These are phyloP conservation scores for Pardosa pseudoannulata DNA, from an alignment of 2,888 invertebrate species.

Conservation along the genomic window DNA sequence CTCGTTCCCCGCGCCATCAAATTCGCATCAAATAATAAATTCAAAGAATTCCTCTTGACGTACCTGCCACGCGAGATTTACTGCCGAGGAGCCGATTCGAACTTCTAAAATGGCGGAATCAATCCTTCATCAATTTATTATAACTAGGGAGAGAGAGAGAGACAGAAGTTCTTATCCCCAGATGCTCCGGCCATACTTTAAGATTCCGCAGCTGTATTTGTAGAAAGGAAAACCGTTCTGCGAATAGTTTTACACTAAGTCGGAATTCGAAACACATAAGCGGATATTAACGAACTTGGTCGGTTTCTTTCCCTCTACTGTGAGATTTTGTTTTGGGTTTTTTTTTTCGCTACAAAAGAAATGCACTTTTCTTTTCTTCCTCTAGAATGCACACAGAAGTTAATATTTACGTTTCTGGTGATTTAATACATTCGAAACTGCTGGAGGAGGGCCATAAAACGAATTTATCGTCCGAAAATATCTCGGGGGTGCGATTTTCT, in stretches of 20 bases:
- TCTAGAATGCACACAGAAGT: not conserved
- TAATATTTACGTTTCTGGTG: slow-evolving; percentile 5
- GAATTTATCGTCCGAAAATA: not conserved
- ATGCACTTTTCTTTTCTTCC: not conserved
- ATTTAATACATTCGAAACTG: not conserved
- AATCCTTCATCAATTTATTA: not conserved
- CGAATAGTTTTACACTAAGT: not conserved
- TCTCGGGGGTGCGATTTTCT: no score
- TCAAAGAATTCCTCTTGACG: not conserved
- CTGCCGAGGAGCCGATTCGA: not conserved
- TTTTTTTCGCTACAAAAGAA: not conserved
- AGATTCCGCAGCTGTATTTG: not conserved
- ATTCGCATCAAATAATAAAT: not conserved
- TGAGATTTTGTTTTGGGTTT: not conserved
- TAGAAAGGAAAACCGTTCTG: not conserved
- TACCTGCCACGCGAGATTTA: not conserved
- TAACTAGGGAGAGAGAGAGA: not conserved
- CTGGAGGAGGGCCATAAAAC: not conserved
- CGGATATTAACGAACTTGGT: slow-evolving; percentile 8
- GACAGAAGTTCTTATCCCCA: not conserved
- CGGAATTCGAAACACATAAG: not conserved
- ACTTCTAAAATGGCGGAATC: not conserved
- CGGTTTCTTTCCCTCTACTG: not conserved
- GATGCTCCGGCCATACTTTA: not conserved
- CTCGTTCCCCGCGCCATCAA: not conserved